These are phyloP conservation scores for Mus minutoides DNA, from an alignment of 2,797 vertebrate species.

Conservation along the genomic window DNA sequence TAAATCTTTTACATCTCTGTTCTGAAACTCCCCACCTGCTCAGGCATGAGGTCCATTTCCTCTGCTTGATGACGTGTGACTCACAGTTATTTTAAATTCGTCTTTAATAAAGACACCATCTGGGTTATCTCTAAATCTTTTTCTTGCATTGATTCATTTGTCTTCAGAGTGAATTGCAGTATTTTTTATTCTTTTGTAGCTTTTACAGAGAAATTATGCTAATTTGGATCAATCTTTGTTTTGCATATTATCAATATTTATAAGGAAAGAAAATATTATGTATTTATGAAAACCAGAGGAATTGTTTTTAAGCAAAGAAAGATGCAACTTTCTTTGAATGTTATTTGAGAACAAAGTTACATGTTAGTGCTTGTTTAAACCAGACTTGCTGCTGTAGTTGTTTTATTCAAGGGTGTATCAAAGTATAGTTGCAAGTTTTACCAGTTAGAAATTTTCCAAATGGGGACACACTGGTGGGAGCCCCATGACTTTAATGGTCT, in stretches of 20 bases:
- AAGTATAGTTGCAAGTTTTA: neutral
- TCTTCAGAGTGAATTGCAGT: neutral
- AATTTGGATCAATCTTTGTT: neutral
- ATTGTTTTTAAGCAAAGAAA: slow-evolving; percentile 2
- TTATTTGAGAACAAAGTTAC: neutral
- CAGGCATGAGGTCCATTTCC: neutral
- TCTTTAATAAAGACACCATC: neutral
- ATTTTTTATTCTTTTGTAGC: neutral
- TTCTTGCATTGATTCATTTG: neutral
- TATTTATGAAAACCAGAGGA: neutral
- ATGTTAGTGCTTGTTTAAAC: neutral
- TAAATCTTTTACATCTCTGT: neutral
- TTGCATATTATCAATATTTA: neutral
- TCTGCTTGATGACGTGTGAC: neutral
- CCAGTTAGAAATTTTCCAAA: neutral
- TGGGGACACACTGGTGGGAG: neutral
- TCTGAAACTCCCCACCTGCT: neutral
- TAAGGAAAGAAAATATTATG: neutral
- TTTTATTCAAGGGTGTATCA: neutral
- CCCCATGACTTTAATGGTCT: neutral
- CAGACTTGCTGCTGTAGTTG: neutral
- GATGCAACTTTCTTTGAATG: neutral
- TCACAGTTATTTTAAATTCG: neutral
- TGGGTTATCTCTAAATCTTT: neutral
- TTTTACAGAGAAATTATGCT: neutral